Evolutionary conservation across 2,113 vertebrate genomes (phyloP).

Genomic region (Spea bombifrons): DNA sequence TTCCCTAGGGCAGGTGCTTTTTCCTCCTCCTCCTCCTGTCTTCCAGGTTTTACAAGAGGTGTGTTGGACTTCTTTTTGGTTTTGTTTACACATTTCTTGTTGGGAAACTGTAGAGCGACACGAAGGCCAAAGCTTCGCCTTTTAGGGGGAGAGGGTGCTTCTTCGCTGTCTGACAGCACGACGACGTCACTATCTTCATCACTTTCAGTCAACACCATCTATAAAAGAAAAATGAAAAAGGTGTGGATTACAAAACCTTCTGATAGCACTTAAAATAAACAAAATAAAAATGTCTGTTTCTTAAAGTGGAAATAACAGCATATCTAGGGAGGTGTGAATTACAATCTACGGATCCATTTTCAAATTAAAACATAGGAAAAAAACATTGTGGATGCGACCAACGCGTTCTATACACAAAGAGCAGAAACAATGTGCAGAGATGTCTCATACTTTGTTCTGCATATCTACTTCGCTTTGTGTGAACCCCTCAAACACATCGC

Average conservation of each 20-base stretch:
- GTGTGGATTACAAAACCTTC: no score
- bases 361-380: no score
- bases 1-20: conserved; percentile 50
- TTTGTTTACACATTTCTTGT: conserved; percentile 66
- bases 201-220: conserved; percentile 40
- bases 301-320: no score
- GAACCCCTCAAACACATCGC: conserved; percentile 83
- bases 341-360: no score
- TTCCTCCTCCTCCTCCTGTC: conserved; percentile 50
- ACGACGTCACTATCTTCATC: conserved; percentile 60
- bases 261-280: no score
- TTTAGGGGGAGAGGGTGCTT: conserved; percentile 57
- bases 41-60: conserved; percentile 47
- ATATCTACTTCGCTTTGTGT: conserved; percentile 54
- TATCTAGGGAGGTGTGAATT: no score
- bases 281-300: no score
- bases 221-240: no score
- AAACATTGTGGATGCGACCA: no score
- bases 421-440: background rate
- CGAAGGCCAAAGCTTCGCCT: conserved; percentile 76
- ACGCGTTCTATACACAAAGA: no score
- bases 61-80: conserved; percentile 52
- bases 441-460: conserved; percentile 49
- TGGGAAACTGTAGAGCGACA: conserved; percentile 85
- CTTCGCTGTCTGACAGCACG: conserved; percentile 56